Conservation (phyloP, 2,888 invertebrate genomes). For the Leptura quadrifasciata region DNA sequence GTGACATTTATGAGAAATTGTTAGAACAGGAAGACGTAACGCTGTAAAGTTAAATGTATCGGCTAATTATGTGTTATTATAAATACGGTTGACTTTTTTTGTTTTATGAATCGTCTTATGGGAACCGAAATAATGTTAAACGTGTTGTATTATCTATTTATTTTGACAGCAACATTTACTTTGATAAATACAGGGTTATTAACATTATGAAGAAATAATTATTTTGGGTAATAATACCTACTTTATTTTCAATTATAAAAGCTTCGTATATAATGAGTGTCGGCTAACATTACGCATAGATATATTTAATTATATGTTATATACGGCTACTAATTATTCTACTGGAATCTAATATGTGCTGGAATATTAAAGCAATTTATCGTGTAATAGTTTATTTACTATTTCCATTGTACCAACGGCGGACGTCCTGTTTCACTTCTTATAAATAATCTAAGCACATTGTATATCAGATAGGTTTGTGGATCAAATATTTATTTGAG, state of each 20-base stretch:
- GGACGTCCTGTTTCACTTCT: neutral
- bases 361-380: neutral
- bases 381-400: neutral
- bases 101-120: neutral
- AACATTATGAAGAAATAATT: constrained; percentile 3
- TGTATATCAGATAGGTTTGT: too few species aligned
- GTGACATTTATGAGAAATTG: constrained; percentile 38
- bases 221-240: constrained; percentile 1
- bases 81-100: neutral
- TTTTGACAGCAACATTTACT: constrained; percentile 1
- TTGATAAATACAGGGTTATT: neutral
- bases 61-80: constrained; percentile 38
- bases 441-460: too few species aligned
- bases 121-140: constrained; percentile 11
- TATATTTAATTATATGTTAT: neutral
- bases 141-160: constrained; percentile 9
- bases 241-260: neutral
- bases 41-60: constrained; percentile 28
- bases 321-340: neutral
- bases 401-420: neutral
- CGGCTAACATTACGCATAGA: neutral
- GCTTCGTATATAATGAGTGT: constrained; percentile 2
- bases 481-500: too few species aligned
- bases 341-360: neutral
- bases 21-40: constrained; percentile 35